phyloP scores from a whole-genome alignment of 1,140 invertebrate species.

The Drosophila navojoa region DNA sequence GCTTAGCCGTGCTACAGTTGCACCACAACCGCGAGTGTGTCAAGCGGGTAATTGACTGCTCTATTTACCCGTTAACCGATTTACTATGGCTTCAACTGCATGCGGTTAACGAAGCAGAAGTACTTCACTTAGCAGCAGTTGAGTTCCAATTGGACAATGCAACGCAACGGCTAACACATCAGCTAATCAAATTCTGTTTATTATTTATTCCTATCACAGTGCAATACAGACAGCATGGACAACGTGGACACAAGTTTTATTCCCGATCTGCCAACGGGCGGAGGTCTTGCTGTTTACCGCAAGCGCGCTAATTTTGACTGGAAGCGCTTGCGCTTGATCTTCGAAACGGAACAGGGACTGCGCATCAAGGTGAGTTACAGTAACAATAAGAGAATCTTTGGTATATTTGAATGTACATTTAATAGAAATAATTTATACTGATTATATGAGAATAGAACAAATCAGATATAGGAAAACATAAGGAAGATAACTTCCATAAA shows the following conservation, averaged over 20 bases:
- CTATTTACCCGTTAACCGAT: slow-evolving; percentile 20
- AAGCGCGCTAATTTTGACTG: slow-evolving; percentile 90
- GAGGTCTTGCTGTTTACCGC: slow-evolving; percentile 90
- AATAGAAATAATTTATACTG: too few species aligned
- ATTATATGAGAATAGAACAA: too few species aligned
- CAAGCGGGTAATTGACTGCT: slow-evolving; percentile 5
- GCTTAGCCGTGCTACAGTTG: background rate
- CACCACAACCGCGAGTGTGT: background rate
- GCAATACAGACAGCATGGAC: slow-evolving; percentile 34
- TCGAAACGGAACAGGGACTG: slow-evolving; percentile 89
- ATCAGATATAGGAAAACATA: too few species aligned
- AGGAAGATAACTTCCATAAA: too few species aligned
- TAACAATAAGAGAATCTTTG: too few species aligned
- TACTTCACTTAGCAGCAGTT: slow-evolving; percentile 30
- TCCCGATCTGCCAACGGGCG: slow-evolving; percentile 86
- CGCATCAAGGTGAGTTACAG: slow-evolving; percentile 89
- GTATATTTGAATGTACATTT: too few species aligned
- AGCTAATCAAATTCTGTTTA: background rate
- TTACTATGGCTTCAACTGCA: slow-evolving; percentile 47
- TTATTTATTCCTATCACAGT: slow-evolving; percentile 3
- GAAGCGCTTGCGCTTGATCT: slow-evolving; percentile 89
- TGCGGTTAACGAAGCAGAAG: slow-evolving; percentile 24
- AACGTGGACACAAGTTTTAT: slow-evolving; percentile 84
- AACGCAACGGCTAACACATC: slow-evolving; percentile 18
- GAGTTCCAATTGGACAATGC: slow-evolving; percentile 9